Base-by-base conservation (phyloP, 2,797 vertebrate genomes). In the Typhlichthys eigenmanni region DNA sequence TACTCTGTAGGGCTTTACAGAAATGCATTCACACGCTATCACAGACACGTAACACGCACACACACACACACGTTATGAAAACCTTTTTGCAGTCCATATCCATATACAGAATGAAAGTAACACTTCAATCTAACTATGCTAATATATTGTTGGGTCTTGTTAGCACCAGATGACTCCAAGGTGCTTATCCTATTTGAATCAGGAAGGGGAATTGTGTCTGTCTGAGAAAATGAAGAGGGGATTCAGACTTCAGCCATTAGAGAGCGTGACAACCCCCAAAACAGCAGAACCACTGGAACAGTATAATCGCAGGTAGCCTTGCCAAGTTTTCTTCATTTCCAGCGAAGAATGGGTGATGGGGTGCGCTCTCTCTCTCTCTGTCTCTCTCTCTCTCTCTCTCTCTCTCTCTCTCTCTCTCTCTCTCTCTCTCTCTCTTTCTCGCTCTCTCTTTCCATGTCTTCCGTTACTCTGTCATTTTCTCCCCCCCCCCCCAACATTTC, bases 171-270 rank as follows among this genome's bases (percentile, higher is more conserved):
- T 77, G 58, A 75, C 66, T 78, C 66, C 66, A 66, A 69, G 60
- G 47, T 60, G 46, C 63, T 55, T 67, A 68, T 81, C 74, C 62
- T 71, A 67, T 81, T 82, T 84, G 83, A 87, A 83, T 84, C 74
- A 80, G 68, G 45, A 61, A 47, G 32, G 0, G 17, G 62, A 74
- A 76, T 82, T 66, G 66, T 74, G 74, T 69, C 78, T 69, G 51
- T 71, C 54, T 54, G 60, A 79, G 67, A 11, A 75, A 79, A 80
- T 69, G 50, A 49, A 54, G 50, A 64, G 16, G 58, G 62, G 13
- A 75, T 38, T 69, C 50, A 63, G 57, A 74, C 60, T 70, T 68
- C 60, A 43, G 61, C 56, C 55, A 71, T 76, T 64, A 71, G 51
- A 48, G 45, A 72, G 56, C 64, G 56, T 74, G 78, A 71, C 69